Conservation (phyloP, 1,140 invertebrate genomes). For the Nylanderia fulva region DNA sequence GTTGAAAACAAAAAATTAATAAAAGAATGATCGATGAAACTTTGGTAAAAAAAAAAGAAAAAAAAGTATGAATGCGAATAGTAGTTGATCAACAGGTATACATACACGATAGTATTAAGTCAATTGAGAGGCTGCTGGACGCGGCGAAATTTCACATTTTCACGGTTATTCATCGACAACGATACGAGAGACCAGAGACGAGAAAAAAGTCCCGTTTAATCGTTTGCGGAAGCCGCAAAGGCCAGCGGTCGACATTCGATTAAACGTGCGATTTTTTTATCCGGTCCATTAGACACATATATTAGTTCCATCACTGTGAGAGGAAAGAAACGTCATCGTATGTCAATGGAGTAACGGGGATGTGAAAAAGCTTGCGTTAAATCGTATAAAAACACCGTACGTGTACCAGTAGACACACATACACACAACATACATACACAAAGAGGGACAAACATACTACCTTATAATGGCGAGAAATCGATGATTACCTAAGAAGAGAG, state of each 20-base stretch:
- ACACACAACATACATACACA: not conserved
- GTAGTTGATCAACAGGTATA: conserved; percentile 69
- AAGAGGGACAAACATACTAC: not conserved
- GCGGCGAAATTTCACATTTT: conserved; percentile 58
- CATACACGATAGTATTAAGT: conserved; percentile 80
- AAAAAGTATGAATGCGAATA: conserved; percentile 50
- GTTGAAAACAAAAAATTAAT: conserved; percentile 48
- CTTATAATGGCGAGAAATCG: conserved; percentile 40
- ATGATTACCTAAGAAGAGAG: conserved; percentile 67
- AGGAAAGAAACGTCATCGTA: not conserved
- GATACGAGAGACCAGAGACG: conserved; percentile 16
- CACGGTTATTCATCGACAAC: conserved; percentile 50
- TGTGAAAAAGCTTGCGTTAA: conserved; percentile 36
- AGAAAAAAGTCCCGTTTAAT: conserved; percentile 9
- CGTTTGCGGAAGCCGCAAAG: conserved; percentile 59
- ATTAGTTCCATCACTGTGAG: not conserved
- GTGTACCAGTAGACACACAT: conserved; percentile 40
- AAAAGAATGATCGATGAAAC: conserved; percentile 61
- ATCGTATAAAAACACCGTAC: conserved; percentile 43
- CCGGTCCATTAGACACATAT: not conserved
- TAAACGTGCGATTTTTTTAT: conserved; percentile 35
- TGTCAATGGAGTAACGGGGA: conserved; percentile 46
- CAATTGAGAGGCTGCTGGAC: conserved; percentile 73
- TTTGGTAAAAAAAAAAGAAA: conserved; percentile 33
- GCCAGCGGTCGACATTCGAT: conserved; percentile 67